Base-by-base conservation (phyloP, 2,888 invertebrate species). In the Plusia festucae region DNA sequence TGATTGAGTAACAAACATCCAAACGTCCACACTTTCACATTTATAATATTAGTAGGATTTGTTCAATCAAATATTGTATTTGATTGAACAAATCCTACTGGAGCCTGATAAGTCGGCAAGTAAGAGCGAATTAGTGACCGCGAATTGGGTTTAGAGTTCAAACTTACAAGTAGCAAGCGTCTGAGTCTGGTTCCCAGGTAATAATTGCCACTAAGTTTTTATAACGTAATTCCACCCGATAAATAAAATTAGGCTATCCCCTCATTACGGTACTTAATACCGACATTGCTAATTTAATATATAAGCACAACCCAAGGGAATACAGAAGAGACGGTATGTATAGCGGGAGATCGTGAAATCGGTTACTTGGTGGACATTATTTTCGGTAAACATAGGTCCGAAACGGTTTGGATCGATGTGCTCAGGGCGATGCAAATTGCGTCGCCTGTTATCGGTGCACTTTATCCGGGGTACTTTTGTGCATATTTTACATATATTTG, bases 401-500 rank as follows among this genome's bases (percentile, higher is more conserved):
- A 89, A 86, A 89, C 86, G 30, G 86, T 88, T 85, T 82, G 82
- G 83, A 86, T 84, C 84, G 83, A 84, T 84, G 81, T 81, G 91
- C 93, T 88, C 82, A 79, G 77, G 90, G 93, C 93, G 85, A 93
- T 93, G 93, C 90, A 93, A 93, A 93, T 94, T 92, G 90, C 91
- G 90, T 91, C 90, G 88, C 88, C 89, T 88, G 88, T 92, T 94
- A 94, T 93, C 92, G 90, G 78, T 89, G 89, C 90, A 93, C 91
- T 93, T 94, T 91, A 93, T 93, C 93, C 93, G 88, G 91, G 90
- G 86, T 91, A 91, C 91, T 91, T 93, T 92, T 91, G 91, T 89
- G 92, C 90, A 92, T 93, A 93, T 93, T 93, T 93, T 93, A 91
- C 90, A 92, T 92, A 93, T 88, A 91, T 92, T 91, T 91, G 89